A percentile compares a stretch with the other conserved stretches of the same genome.
These are phyloP conservation scores for Oncorhynchus mykiss DNA, from an alignment of 2,113 vertebrate species.

Conservation along the genomic window DNA sequence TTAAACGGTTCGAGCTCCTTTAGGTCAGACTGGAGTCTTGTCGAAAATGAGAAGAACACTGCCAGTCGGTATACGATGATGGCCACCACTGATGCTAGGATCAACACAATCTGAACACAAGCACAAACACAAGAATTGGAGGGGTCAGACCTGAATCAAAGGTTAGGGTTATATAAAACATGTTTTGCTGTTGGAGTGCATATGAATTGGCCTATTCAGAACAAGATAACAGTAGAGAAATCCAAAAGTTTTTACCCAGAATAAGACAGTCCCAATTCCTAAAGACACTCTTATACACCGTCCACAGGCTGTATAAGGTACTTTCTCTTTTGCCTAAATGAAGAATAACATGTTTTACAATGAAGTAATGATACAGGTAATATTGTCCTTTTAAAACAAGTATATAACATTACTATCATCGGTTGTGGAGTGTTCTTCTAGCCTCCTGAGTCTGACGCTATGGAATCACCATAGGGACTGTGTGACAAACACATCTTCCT, in stretches of 20 bases:
- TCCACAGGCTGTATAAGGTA: slow-evolving; percentile 85
- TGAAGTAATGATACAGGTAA: not conserved
- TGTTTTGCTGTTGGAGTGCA: no score
- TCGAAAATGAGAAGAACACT: slow-evolving; percentile 85
- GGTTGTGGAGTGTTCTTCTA: no score
- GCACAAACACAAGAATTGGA: not conserved
- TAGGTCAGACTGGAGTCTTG: slow-evolving; percentile 66
- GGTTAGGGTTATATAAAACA: no score
- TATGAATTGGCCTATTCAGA: no score
- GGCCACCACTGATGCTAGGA: slow-evolving; percentile 87
- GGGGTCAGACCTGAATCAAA: not conserved
- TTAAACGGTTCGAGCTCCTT: slow-evolving; percentile 78
- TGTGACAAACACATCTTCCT: not conserved
- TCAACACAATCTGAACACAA: slow-evolving; percentile 80
- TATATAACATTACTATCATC: no score
- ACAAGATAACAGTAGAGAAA: not conserved
- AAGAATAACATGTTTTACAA: not conserved
- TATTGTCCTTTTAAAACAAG: no score
- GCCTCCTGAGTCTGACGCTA: no score
- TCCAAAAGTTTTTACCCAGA: slow-evolving; percentile 82
- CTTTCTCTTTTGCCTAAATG: slow-evolving; percentile 81
- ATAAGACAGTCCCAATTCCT: slow-evolving; percentile 88
- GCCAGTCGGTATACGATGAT: slow-evolving; percentile 92
- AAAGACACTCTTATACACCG: slow-evolving; percentile 84
- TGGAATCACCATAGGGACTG: no score